A percentile compares a stretch with the other conserved stretches of the same genome.
Evolutionary conservation across 2,797 vertebrate species (phyloP).

Genomic region (Varecia variegata): DNA sequence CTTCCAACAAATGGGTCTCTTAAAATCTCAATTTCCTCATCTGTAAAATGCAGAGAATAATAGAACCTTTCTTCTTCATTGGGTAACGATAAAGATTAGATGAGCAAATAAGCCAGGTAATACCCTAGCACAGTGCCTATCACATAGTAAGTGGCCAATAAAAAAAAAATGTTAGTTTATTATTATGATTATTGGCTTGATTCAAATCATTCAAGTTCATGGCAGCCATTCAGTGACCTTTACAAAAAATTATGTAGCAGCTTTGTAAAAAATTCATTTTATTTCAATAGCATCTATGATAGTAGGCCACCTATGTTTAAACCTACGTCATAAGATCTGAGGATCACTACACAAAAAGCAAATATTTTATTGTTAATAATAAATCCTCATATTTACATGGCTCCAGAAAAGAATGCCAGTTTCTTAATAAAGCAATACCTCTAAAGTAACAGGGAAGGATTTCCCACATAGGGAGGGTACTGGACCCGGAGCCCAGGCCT

Average conservation of each 20-base stretch:
- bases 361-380: not conserved
- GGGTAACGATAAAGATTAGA: not conserved
- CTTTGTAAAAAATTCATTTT: not conserved
- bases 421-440: not conserved
- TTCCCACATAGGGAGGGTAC: fast-evolving
- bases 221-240: not conserved
- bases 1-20: not conserved
- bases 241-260: not conserved
- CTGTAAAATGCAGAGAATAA: not conserved
- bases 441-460: not conserved
- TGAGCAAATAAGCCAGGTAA: not conserved
- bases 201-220: not conserved
- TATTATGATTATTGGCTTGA: not conserved
- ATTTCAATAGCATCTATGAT: not conserved
- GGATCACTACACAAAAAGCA: not conserved
- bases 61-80: not conserved
- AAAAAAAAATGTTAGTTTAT: not conserved
- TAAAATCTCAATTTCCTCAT: not conserved
- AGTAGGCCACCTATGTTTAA: not conserved
- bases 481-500: not conserved
- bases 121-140: not conserved
- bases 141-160: not conserved
- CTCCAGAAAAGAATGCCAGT: not conserved
- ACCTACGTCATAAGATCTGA: not conserved
- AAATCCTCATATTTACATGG: not conserved